A percentile compares a stretch with the other conserved stretches of the same genome.
phyloP scores from a whole-genome alignment of 2,113 vertebrate species.

The Anarrhichthys ocellatus region DNA sequence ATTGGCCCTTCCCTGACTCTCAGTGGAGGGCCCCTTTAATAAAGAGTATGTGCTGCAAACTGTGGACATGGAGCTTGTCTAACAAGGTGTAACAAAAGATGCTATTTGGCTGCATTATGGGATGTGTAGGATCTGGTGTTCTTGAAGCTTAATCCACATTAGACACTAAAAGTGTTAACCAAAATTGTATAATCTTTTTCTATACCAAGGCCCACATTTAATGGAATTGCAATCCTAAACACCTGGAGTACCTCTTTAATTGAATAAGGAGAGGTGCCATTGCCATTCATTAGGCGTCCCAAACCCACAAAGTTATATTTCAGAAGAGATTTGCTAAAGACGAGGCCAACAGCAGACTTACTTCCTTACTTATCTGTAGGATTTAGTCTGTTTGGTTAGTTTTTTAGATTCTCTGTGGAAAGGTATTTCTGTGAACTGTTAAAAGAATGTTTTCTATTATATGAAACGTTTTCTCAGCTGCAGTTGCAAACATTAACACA shows the following conservation, averaged over 20 bases:
- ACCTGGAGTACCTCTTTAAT: background rate
- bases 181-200: background rate
- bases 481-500: background rate
- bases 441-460: background rate
- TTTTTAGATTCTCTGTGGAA: background rate
- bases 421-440: background rate
- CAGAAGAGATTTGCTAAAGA: background rate
- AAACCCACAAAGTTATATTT: background rate
- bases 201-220: background rate
- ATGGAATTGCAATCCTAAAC: background rate
- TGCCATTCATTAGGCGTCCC: background rate
- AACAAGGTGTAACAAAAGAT: background rate
- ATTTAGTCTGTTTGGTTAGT: background rate
- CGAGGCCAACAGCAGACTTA: background rate
- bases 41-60: background rate
- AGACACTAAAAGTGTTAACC: background rate
- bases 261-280: too few relatives aligned
- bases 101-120: background rate
- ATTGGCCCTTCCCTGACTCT: background rate
- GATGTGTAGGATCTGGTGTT: background rate
- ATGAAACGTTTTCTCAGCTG: background rate
- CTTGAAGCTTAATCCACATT: background rate
- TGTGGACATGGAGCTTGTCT: background rate
- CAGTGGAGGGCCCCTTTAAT: background rate
- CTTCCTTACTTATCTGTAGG: background rate